phyloP scores from a whole-genome alignment of 2,797 vertebrate genomes.

The Numenius phaeopus region DNA sequence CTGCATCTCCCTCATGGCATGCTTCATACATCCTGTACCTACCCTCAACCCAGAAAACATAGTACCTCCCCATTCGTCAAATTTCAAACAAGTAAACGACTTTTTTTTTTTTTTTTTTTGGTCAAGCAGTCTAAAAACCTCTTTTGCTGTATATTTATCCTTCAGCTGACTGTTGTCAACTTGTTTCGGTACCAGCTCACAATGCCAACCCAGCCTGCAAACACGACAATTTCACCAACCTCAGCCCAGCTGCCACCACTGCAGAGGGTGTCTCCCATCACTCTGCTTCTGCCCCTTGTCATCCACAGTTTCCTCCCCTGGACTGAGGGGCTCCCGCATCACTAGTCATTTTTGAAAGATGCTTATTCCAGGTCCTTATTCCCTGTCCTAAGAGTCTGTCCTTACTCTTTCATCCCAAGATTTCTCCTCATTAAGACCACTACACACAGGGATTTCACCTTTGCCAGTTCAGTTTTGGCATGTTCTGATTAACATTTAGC shows the following conservation, averaged over 20 bases:
- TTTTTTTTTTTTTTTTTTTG: too few relatives aligned
- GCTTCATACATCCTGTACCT: neutral
- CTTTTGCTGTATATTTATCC: neutral
- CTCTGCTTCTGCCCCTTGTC: neutral
- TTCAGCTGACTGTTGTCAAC: neutral
- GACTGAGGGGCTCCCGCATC: neutral
- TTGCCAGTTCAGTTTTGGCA: neutral
- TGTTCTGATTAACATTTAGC: neutral
- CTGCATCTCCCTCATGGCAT: neutral
- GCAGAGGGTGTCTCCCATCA: neutral
- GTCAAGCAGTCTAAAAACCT: neutral
- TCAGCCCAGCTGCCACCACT: neutral
- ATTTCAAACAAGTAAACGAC: neutral
- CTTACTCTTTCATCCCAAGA: neutral
- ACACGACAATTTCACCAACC: neutral
- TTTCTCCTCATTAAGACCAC: neutral
- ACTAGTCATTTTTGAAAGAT: neutral
- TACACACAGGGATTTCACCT: neutral
- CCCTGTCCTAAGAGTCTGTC: neutral
- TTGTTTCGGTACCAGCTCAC: neutral
- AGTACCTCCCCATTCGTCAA: fast-evolving
- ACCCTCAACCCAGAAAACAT: neutral
- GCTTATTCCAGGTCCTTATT: neutral
- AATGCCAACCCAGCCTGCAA: neutral
- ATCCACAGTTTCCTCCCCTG: neutral